These are phyloP conservation scores for Lysandra bellargus DNA, from an alignment of 2,888 invertebrate genomes.

Conservation along the genomic window DNA sequence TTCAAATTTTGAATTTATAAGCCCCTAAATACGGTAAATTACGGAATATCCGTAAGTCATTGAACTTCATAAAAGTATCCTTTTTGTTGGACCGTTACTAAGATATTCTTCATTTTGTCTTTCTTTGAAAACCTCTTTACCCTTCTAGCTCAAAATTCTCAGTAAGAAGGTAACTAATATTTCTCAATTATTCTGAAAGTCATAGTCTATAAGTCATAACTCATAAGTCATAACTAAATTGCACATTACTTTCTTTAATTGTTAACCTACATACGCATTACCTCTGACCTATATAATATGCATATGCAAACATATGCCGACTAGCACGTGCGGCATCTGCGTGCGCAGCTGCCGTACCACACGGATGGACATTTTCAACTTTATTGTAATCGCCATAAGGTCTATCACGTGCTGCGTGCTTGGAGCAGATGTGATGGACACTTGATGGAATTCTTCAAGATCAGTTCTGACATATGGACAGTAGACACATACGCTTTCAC, in stretches of 20 bases:
- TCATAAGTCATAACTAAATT: too few relatives aligned
- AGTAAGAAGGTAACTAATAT: too few relatives aligned
- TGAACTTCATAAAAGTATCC: too few relatives aligned
- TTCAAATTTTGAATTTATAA: too few relatives aligned
- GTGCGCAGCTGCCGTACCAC: slow-evolving; percentile 29
- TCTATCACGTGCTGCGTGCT: neutral
- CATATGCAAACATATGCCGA: neutral
- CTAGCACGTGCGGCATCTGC: slow-evolving; percentile 29
- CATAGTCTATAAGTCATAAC: too few relatives aligned
- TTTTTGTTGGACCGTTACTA: neutral
- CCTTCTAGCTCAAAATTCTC: too few relatives aligned
- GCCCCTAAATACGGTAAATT: too few relatives aligned
- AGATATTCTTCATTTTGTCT: neutral
- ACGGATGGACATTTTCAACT: neutral
- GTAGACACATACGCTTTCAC: neutral
- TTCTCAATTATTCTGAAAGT: too few relatives aligned
- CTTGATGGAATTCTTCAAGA: slow-evolving; percentile 9
- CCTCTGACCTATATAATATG: slow-evolving; percentile 20
- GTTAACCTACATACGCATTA: neutral
- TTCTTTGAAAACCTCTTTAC: too few relatives aligned
- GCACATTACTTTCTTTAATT: neutral
- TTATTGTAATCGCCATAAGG: neutral
- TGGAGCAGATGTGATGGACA: slow-evolving; percentile 12
- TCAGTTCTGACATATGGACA: neutral
- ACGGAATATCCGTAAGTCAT: too few relatives aligned